phyloP scores from a whole-genome alignment of 2,113 vertebrate genomes.

The mouse (Mus musculus) region DNA sequence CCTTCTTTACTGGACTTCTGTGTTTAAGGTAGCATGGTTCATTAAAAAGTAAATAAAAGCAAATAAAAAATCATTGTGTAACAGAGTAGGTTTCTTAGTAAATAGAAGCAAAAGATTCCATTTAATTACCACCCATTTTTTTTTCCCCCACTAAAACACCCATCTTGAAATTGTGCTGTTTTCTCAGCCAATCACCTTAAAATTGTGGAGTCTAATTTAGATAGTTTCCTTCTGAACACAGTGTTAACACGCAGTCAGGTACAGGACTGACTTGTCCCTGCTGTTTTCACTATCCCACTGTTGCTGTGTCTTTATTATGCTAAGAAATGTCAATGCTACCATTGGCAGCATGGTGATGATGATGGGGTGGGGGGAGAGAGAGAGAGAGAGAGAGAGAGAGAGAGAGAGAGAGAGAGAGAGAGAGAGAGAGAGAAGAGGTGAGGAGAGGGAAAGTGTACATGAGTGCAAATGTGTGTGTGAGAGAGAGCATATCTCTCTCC shows the following conservation, averaged over 20 bases:
- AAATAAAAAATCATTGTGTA: conserved; percentile 3
- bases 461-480: background rate
- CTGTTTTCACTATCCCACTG: background rate
- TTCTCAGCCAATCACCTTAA: conserved; percentile 51
- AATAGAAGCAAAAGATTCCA: background rate
- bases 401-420: background rate
- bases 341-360: background rate
- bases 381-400: background rate
- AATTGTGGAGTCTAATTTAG: conserved; percentile 49
- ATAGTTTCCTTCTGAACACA: background rate
- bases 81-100: background rate
- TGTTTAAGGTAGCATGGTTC: conserved; percentile 10
- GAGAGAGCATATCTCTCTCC: background rate
- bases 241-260: background rate
- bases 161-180: conserved; percentile 29
- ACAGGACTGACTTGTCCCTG: background rate
- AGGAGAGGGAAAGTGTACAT: background rate
- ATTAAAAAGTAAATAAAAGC: background rate
- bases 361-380: background rate
- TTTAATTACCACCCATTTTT: conserved; percentile 47
- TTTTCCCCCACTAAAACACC: conserved; percentile 34
- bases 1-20: background rate
- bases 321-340: conserved; percentile 32
- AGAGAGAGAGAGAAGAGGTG: background rate
- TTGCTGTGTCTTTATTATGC: background rate